These are phyloP conservation scores for Plectus sambesii DNA, from an alignment of 1,140 invertebrate genomes.

Conservation along the genomic window DNA sequence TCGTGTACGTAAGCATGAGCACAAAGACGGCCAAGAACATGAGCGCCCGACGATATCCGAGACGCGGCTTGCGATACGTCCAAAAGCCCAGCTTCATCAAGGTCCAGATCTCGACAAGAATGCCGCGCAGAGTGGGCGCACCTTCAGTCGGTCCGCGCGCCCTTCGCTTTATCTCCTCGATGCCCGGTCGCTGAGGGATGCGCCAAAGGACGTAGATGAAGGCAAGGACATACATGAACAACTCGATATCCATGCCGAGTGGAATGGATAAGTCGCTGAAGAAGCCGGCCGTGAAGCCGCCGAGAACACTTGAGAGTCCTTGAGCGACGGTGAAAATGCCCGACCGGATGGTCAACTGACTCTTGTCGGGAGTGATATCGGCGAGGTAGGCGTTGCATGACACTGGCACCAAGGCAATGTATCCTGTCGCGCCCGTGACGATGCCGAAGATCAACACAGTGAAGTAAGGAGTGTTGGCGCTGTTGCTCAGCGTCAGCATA, in stretches of 20 bases:
- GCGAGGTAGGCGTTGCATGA: constrained; percentile 34
- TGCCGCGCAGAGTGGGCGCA: neutral
- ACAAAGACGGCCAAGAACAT: constrained; percentile 23
- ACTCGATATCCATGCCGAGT: constrained; percentile 27
- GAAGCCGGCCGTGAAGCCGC: constrained; percentile 17
- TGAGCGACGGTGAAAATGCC: constrained; percentile 25
- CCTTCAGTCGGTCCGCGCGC: constrained; percentile 1
- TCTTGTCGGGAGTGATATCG: constrained; percentile 24
- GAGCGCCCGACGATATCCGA: constrained; percentile 29
- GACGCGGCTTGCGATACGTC: constrained; percentile 17
- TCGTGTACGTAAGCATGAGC: constrained; percentile 31
- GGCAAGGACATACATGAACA: constrained; percentile 25
- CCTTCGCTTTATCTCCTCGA: neutral
- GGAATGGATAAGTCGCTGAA: constrained; percentile 15
- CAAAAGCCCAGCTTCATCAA: constrained; percentile 20
- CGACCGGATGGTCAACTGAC: constrained; percentile 24
- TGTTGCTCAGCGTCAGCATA: constrained; percentile 21
- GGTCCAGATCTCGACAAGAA: constrained; percentile 23
- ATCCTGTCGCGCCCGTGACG: constrained; percentile 23
- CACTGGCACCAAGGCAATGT: constrained; percentile 27
- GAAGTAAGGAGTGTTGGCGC: constrained; percentile 24
- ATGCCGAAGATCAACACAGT: constrained; percentile 27
- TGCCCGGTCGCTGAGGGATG: constrained; percentile 26
- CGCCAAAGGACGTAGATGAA: constrained; percentile 24
- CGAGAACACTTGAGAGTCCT: constrained; percentile 21